These are phyloP conservation scores for Amazona vittata DNA, from an alignment of 2,113 vertebrate species.

Conservation along the genomic window DNA sequence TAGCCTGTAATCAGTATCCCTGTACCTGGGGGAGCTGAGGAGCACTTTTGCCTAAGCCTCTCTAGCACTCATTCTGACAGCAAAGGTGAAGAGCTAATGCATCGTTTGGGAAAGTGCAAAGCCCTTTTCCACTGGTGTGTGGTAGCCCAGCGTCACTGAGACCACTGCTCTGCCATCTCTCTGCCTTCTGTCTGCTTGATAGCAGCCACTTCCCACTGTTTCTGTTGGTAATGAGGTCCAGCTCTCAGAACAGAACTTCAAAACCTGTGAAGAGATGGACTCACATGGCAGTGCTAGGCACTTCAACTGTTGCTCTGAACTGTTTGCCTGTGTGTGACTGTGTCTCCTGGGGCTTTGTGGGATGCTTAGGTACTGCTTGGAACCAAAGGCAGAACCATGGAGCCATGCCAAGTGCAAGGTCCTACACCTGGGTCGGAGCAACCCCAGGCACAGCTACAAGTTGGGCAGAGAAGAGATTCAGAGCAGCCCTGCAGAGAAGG, in stretches of 20 bases:
- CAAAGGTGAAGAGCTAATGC: constrained; percentile 13
- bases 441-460: too few relatives aligned
- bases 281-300: accelerated
- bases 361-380: background rate
- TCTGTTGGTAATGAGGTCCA: background rate
- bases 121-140: background rate
- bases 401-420: too few relatives aligned
- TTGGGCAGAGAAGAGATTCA: too few relatives aligned
- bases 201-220: background rate
- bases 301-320: background rate
- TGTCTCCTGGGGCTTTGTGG: background rate
- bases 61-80: background rate
- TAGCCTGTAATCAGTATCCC: background rate
- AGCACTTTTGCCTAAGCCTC: background rate
- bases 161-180: background rate
- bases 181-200: background rate
- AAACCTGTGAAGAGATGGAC: background rate
- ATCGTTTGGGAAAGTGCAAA: background rate
- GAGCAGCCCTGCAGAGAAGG: too few relatives aligned
- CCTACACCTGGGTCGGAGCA: too few relatives aligned
- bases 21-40: background rate
- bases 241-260: background rate
- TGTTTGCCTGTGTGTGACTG: background rate
- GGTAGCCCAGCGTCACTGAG: background rate
- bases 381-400: background rate